Conservation (phyloP, 1,140 invertebrate genomes). For the Drosophila sturtevanti region DNA sequence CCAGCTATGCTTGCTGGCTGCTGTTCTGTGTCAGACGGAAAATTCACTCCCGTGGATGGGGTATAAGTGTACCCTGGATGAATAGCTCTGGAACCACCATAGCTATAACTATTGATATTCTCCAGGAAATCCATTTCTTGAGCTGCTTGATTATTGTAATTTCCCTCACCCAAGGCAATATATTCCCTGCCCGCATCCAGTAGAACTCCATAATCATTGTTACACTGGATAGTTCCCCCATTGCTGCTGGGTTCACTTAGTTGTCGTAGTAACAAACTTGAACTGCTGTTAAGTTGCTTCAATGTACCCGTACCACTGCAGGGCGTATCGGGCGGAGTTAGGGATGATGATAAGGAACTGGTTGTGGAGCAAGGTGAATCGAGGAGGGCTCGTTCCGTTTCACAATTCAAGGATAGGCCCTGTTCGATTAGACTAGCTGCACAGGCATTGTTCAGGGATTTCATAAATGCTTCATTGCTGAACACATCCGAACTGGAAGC, state of each 20-base stretch:
- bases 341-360: conserved; percentile 68
- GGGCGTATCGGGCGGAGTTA: conserved; percentile 79
- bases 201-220: conserved; percentile 61
- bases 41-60: conserved; percentile 20
- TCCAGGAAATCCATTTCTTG: conserved; percentile 72
- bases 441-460: conserved; percentile 75
- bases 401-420: conserved; percentile 48
- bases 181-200: conserved; percentile 69
- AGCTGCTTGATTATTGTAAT: conserved; percentile 37
- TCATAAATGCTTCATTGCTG: conserved; percentile 78
- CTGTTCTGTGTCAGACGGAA: conserved; percentile 15
- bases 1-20: conserved; percentile 25
- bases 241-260: conserved; percentile 56
- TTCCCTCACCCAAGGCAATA: conserved; percentile 60
- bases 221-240: conserved; percentile 5
- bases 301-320: conserved; percentile 41
- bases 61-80: conserved; percentile 53
- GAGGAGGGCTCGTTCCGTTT: conserved; percentile 49
- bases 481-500: conserved; percentile 58
- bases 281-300: conserved; percentile 38
- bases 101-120: conserved; percentile 60
- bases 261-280: conserved; percentile 60
- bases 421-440: conserved; percentile 72
- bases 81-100: conserved; percentile 34
- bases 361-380: conserved; percentile 77